These are phyloP conservation scores for Drosophila histrio DNA, from an alignment of 2,888 invertebrate species.

Conservation along the genomic window DNA sequence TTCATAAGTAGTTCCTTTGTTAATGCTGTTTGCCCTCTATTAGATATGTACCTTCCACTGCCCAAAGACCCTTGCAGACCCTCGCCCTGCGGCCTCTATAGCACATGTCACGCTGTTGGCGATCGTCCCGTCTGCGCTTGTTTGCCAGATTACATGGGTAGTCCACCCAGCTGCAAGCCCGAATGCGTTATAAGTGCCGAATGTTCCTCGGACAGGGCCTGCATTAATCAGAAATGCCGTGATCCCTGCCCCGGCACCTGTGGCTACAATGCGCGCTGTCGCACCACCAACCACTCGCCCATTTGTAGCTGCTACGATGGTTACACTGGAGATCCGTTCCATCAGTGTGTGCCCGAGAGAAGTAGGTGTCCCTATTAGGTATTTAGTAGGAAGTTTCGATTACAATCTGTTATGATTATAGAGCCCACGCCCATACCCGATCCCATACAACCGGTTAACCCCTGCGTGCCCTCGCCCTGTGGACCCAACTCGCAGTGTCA, in stretches of 20 bases:
- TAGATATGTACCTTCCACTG: constrained; percentile 81
- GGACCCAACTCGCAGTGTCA: constrained; percentile 88
- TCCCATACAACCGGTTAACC: constrained; percentile 84
- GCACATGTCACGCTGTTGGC: constrained; percentile 85
- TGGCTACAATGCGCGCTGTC: constrained; percentile 89
- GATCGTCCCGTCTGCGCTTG: constrained; percentile 91
- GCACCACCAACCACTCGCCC: constrained; percentile 90
- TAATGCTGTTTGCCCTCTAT: neutral
- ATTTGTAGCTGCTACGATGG: constrained; percentile 89
- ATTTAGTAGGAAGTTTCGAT: neutral
- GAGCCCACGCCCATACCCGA: constrained; percentile 66
- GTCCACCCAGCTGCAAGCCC: constrained; percentile 90
- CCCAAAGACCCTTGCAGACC: constrained; percentile 84
- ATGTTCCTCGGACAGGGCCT: constrained; percentile 89
- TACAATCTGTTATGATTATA: constrained; percentile 49
- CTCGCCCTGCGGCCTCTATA: constrained; percentile 85
- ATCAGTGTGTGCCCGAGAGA: constrained; percentile 86
- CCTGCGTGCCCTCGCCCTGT: constrained; percentile 88
- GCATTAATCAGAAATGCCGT: constrained; percentile 90
- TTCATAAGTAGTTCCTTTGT: neutral
- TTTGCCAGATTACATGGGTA: constrained; percentile 88
- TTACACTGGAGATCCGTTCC: constrained; percentile 90
- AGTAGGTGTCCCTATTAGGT: constrained; percentile 74
- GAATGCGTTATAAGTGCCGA: constrained; percentile 92
- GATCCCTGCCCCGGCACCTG: constrained; percentile 91